Evolutionary conservation across 2,797 vertebrate species (phyloP).

Genomic region (Myotis pilosus): DNA sequence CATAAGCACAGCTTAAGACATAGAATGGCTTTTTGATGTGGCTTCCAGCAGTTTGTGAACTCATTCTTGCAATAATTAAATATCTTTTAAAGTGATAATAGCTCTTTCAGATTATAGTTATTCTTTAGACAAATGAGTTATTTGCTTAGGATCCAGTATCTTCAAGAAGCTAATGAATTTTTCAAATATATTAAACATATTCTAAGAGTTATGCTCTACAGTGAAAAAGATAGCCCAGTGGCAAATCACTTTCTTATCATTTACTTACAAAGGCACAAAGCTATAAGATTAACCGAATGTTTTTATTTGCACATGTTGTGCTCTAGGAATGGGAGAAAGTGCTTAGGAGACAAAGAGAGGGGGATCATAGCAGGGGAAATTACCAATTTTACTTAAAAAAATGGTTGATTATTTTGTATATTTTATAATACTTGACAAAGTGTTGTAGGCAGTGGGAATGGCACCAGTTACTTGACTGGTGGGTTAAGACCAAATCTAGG

Average conservation of each 20-base stretch:
- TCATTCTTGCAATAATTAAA: conserved; percentile 73
- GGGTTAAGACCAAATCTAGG: too few species aligned
- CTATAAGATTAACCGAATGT: not conserved
- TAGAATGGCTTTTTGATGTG: conserved; percentile 71
- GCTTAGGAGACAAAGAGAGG: not conserved
- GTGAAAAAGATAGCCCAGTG: not conserved
- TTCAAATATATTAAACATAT: conserved; percentile 45
- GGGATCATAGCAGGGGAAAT: not conserved
- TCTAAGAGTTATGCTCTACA: not conserved
- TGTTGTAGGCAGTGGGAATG: too few species aligned
- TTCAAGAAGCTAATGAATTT: conserved; percentile 59
- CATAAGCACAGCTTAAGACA: conserved; percentile 26
- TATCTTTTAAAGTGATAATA: conserved; percentile 65
- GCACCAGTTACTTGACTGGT: too few species aligned
- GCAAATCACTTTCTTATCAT: not conserved
- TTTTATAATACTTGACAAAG: not conserved
- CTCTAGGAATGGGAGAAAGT: not conserved
- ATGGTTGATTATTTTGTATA: not conserved
- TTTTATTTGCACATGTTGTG: not conserved
- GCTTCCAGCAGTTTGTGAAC: conserved; percentile 69
- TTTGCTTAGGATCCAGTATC: conserved; percentile 47
- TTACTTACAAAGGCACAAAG: not conserved
- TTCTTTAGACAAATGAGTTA: conserved; percentile 61
- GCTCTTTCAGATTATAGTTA: conserved; percentile 50
- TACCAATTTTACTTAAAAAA: not conserved